Percentiles rank a stretch among this genome's conserved stretches.
These are phyloP conservation scores for Monochamus saltuarius DNA, from an alignment of 1,140 invertebrate species.

Conservation along the genomic window DNA sequence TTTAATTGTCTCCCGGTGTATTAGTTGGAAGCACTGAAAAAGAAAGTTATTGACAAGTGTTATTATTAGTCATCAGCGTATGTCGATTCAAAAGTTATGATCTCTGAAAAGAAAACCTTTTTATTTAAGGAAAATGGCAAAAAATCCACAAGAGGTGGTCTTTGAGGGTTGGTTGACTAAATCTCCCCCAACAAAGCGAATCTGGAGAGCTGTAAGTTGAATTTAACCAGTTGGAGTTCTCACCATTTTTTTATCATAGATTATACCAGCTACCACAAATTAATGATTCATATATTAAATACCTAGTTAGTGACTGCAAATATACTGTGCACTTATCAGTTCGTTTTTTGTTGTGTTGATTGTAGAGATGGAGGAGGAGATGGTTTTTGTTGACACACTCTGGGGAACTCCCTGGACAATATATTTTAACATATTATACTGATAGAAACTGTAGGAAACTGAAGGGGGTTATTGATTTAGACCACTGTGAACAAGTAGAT, in stretches of 20 bases:
- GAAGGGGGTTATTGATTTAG: conserved; percentile 90
- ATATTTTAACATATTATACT: conserved; percentile 90
- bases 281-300: conserved; percentile 41
- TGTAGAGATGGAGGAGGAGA: conserved; percentile 87
- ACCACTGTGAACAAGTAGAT: conserved; percentile 94
- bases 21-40: neutral
- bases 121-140: conserved; percentile 43
- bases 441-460: conserved; percentile 81
- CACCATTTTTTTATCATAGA: conserved; percentile 21
- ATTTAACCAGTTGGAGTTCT: conserved; percentile 3
- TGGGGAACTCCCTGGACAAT: conserved; percentile 89
- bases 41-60: conserved; percentile 13
- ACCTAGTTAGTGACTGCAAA: conserved; percentile 14
- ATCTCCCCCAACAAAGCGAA: conserved; percentile 83
- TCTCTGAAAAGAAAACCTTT: neutral
- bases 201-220: conserved; percentile 83
- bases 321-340: conserved; percentile 36
- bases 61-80: conserved; percentile 14
- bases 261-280: conserved; percentile 29
- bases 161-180: conserved; percentile 90
- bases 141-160: conserved; percentile 45
- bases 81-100: neutral
- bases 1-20: no score
- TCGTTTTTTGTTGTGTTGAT: conserved; percentile 13
- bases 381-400: conserved; percentile 91